Evolutionary conservation across 2,113 vertebrate species (phyloP).

Genomic region (Cyprinodon variegatus): DNA sequence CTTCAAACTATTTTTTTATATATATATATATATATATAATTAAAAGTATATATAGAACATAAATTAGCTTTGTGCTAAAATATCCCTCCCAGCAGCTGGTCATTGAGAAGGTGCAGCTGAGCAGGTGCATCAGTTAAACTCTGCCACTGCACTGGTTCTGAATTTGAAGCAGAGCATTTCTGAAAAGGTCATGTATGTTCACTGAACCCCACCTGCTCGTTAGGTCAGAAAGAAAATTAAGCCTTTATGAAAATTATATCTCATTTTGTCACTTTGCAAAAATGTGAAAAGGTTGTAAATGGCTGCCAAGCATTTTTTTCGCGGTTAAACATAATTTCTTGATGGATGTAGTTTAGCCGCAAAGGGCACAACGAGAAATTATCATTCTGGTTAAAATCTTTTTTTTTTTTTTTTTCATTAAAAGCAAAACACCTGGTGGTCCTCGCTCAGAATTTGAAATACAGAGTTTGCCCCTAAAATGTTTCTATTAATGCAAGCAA

Average conservation of each 20-base stretch:
- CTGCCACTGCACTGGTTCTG: constrained; percentile 25
- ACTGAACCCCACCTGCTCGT: constrained; percentile 23
- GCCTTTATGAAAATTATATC: constrained; percentile 25
- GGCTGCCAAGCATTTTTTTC: constrained; percentile 26
- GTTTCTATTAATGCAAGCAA: constrained; percentile 26
- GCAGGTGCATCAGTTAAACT: constrained; percentile 23
- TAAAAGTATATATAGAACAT: too few species aligned
- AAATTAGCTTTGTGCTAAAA: background rate
- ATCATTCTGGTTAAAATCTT: constrained; percentile 14
- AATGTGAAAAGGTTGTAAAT: constrained; percentile 36
- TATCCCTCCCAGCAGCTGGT: background rate
- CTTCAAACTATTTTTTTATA: background rate
- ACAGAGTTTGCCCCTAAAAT: constrained; percentile 5
- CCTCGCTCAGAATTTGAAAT: constrained; percentile 18
- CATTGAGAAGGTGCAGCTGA: background rate
- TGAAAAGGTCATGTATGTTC: constrained; percentile 49
- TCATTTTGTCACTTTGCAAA: constrained; percentile 25
- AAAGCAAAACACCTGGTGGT: constrained; percentile 14
- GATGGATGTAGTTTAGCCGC: constrained; percentile 6
- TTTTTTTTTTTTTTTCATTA: constrained; percentile 8
- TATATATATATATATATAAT: too few species aligned
- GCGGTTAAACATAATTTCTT: constrained; percentile 24
- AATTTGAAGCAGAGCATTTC: constrained; percentile 26
- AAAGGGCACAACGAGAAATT: constrained; percentile 12
- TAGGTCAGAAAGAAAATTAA: constrained; percentile 37